Base-by-base conservation (phyloP, 2,113 vertebrate species). In the Gasterosteus aculeatus region DNA sequence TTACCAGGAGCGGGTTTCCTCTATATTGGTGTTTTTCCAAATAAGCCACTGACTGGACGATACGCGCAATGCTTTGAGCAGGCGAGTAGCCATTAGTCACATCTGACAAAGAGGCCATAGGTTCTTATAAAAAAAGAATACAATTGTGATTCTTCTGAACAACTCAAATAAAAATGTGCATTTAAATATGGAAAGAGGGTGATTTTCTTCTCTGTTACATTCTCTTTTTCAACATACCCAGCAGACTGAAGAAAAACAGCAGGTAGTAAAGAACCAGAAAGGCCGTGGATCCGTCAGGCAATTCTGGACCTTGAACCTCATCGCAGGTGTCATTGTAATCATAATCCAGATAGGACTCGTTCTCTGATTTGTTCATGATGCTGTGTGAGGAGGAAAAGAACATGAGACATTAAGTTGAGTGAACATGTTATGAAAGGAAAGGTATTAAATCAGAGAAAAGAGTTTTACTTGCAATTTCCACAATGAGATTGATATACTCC, bases 191-290 rank as follows among this genome's bases (percentile, higher is more conserved):
- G 29, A 11, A 41, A 49, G 12, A 6, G 1, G 15, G 14, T 15
- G 15, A 69, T 8, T 26, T 1, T 38, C 31, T 62, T 61, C 11
- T 46, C 7, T 31, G 15, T 15, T 56, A 56, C 18, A 51, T 39
- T 42, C 0, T 60, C 12, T 5, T 39, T 68, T 44, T 19, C 0
- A 78, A 77, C 84, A 3, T 83, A 92, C 91, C 91, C 1, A 90
- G 38, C 0, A 97, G 80, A 3, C 96, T 93, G 0, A 91, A 56
- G 18, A 80, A 44, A 38, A 96, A 97, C 58, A 97, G 57, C 5
- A 93, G 0, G 35, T 90, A 94, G 79, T 95, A 95, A 14, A 96
- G 44, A 49, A 82, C 29, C 80, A 89, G 22, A 89, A 81, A 7
- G 19, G 69, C n/a, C 12, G 0, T 9, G 10, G 72, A n/a, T 38